phyloP scores from a whole-genome alignment of 1,140 invertebrate genomes.

The Zeugodacus cucurbitae region DNA sequence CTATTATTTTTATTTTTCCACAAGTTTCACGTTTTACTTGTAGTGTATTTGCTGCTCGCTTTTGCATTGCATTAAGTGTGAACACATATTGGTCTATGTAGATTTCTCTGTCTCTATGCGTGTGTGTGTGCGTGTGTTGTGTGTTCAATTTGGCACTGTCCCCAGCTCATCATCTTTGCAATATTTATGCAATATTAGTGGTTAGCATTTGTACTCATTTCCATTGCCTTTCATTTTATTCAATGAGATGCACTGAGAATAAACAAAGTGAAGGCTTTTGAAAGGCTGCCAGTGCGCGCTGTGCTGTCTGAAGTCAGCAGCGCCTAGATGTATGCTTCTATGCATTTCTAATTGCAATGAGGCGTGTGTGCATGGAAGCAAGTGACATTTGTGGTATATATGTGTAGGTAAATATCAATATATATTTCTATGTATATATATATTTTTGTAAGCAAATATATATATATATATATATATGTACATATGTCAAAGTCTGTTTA shows the following conservation, averaged over 20 bases:
- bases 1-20: neutral
- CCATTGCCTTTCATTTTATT: neutral
- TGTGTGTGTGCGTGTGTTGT: neutral
- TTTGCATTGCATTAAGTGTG: neutral
- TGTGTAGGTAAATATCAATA: neutral
- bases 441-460: neutral
- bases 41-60: neutral
- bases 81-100: neutral
- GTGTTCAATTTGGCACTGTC: neutral
- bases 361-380: neutral
- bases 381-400: neutral
- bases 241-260: neutral
- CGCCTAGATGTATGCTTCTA: neutral
- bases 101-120: neutral
- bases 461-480: neutral
- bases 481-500: neutral
- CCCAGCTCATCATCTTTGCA: neutral
- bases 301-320: neutral
- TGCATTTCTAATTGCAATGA: neutral
- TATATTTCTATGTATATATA: neutral
- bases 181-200: conserved; percentile 5
- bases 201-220: neutral
- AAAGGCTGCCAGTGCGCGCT: too few relatives aligned
- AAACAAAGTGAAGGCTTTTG: too few relatives aligned
- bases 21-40: neutral